Percentiles rank a stretch among this genome's conserved stretches.
Evolutionary conservation across 2,797 vertebrate genomes (phyloP).

Genomic region (Antennarius maculatus): DNA sequence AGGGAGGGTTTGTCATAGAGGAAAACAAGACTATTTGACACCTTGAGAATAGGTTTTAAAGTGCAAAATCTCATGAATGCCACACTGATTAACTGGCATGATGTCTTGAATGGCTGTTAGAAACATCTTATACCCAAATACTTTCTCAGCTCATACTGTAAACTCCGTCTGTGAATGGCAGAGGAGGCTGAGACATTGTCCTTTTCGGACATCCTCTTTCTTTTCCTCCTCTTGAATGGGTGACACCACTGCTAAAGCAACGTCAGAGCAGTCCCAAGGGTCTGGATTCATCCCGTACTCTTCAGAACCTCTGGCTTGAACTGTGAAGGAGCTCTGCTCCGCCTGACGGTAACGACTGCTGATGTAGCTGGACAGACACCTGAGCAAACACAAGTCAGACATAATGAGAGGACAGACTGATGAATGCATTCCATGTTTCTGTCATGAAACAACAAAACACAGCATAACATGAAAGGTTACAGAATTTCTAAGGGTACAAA

Average conservation of each 20-base stretch:
- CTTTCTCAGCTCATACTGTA: conserved; percentile 29
- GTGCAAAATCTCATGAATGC: conserved; percentile 46
- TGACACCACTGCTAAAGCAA: conserved; percentile 53
- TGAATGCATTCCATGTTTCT: conserved; percentile 7
- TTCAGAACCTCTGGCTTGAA: conserved; percentile 66
- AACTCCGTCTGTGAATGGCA: conserved; percentile 67
- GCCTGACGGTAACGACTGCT: conserved; percentile 76
- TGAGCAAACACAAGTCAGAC: conserved; percentile 55
- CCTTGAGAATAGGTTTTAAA: conserved; percentile 41
- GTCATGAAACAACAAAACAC: neutral
- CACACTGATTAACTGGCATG: conserved; percentile 33
- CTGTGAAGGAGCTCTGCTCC: conserved; percentile 82
- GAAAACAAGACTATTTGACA: conserved; percentile 38
- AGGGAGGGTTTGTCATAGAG: conserved; percentile 24
- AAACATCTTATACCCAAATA: conserved; percentile 22
- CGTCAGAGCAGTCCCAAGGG: conserved; percentile 50
- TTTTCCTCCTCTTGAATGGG: conserved; percentile 55
- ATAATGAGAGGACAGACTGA: conserved; percentile 16
- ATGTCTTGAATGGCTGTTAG: conserved; percentile 26
- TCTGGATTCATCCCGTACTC: conserved; percentile 12
- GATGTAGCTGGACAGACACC: conserved; percentile 79
- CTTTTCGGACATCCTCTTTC: conserved; percentile 63
- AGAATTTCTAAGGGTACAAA: no score
- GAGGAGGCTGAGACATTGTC: conserved; percentile 57
- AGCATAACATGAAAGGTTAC: no score